Percentiles rank a stretch among this genome's conserved stretches.
phyloP scores from a whole-genome alignment of 2,888 invertebrate genomes.

The Drosophila koepferae region DNA sequence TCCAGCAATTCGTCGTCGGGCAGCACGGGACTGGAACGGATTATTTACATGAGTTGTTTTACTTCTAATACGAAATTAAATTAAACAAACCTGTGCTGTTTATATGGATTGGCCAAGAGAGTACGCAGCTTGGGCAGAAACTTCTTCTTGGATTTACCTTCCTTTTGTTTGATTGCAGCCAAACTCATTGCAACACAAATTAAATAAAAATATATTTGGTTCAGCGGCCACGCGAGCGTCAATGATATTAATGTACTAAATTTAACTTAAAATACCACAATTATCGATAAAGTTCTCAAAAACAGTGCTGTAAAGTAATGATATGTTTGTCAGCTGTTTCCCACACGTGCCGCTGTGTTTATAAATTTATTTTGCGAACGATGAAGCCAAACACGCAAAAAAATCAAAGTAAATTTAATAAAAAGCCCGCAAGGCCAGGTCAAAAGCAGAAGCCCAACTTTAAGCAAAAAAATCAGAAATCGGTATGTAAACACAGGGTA shows the following conservation, averaged over 20 bases:
- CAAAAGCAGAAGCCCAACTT: slow-evolving; percentile 46
- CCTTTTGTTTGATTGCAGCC: slow-evolving; percentile 65
- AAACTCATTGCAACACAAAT: slow-evolving; percentile 62
- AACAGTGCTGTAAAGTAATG: slow-evolving; percentile 16
- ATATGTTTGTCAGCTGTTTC: slow-evolving; percentile 35
- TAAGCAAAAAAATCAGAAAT: slow-evolving; percentile 49
- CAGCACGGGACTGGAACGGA: slow-evolving; percentile 65
- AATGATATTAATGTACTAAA: slow-evolving; percentile 8
- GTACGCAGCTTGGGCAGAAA: slow-evolving; percentile 76
- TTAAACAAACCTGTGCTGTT: slow-evolving; percentile 58
- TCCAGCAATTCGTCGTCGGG: slow-evolving; percentile 56
- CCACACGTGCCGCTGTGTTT: slow-evolving; percentile 54
- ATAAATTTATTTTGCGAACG: slow-evolving; percentile 8
- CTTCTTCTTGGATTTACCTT: slow-evolving; percentile 74
- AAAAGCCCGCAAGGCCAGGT: slow-evolving; percentile 20
- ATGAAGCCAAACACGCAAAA: slow-evolving; percentile 54
- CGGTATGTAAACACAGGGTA: slow-evolving; percentile 23
- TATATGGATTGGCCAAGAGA: slow-evolving; percentile 75
- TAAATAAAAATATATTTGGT: neutral
- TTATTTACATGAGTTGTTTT: neutral
- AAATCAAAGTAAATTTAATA: slow-evolving; percentile 33
- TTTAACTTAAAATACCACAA: slow-evolving; percentile 12
- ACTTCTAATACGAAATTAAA: neutral
- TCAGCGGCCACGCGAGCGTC: slow-evolving; percentile 19
- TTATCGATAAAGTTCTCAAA: neutral